Conservation (phyloP, 2,888 invertebrate species). For the Esperia sulphurella region DNA sequence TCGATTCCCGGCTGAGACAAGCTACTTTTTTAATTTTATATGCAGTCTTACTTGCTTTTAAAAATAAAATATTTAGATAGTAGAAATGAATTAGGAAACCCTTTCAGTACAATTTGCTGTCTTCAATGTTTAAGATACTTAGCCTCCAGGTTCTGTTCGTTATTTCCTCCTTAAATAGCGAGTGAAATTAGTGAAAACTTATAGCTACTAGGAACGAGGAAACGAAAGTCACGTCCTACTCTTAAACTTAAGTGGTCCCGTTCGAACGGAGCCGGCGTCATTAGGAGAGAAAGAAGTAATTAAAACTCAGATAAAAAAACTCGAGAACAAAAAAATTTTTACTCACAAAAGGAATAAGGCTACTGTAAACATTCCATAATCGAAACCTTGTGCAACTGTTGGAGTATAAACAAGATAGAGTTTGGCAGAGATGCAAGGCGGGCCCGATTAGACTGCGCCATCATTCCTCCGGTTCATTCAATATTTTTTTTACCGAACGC, state of each 20-base stretch:
- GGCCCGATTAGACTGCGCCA: conserved; percentile 68
- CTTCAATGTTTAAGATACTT: too few relatives aligned
- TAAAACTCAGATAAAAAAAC: conserved; percentile 61
- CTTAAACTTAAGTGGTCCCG: conserved; percentile 52
- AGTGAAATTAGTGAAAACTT: background rate
- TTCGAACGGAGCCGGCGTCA: conserved; percentile 59
- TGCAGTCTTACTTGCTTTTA: too few relatives aligned
- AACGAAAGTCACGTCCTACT: conserved; percentile 62
- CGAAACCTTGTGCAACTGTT: conserved; percentile 8
- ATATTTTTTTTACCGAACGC: conserved; percentile 76
- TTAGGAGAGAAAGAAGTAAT: conserved; percentile 69
- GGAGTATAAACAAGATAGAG: conserved; percentile 56
- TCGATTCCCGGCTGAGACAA: too few relatives aligned
- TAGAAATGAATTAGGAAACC: too few relatives aligned
- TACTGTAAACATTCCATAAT: conserved; percentile 9
- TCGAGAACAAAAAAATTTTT: too few relatives aligned
- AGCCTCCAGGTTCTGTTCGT: too few relatives aligned
- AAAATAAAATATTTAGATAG: too few relatives aligned
- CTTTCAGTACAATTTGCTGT: too few relatives aligned
- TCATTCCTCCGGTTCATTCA: conserved; percentile 74
- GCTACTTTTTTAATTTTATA: too few relatives aligned
- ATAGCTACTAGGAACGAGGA: conserved; percentile 13
- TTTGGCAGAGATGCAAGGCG: conserved; percentile 62
- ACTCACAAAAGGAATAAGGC: too few relatives aligned
- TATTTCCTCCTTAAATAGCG: too few relatives aligned